Percentiles rank a stretch among this genome's conserved stretches.
Conservation (phyloP, 1,140 invertebrate genomes). For the Sinonovacula constricta region DNA sequence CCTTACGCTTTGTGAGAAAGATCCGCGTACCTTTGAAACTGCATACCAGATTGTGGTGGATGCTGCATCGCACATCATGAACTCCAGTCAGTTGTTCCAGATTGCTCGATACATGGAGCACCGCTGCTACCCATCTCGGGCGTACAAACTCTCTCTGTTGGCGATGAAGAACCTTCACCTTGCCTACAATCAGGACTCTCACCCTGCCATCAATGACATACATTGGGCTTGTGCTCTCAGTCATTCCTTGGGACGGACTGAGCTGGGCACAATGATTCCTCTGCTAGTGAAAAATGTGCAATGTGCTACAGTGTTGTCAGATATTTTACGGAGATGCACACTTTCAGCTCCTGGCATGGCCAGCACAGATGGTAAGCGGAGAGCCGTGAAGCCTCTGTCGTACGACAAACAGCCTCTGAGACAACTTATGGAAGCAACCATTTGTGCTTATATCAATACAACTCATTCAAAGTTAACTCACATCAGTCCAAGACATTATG, state of each 20-base stretch:
- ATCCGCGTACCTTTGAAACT: constrained; percentile 88
- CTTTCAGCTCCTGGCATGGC: constrained; percentile 85
- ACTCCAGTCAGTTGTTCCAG: constrained; percentile 89
- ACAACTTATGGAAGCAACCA: constrained; percentile 87
- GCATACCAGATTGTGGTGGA: constrained; percentile 92
- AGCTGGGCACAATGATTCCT: constrained; percentile 88
- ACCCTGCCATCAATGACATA: constrained; percentile 91
- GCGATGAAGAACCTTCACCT: constrained; percentile 91
- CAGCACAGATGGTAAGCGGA: constrained; percentile 77
- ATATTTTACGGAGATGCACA: constrained; percentile 89
- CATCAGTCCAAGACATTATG: constrained; percentile 91
- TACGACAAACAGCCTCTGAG: constrained; percentile 86
- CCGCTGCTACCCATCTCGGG: constrained; percentile 87
- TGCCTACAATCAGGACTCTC: constrained; percentile 91
- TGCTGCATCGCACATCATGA: constrained; percentile 87
- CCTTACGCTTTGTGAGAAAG: constrained; percentile 90
- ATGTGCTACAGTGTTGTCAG: constrained; percentile 90
- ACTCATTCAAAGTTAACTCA: constrained; percentile 90
- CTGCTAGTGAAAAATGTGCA: constrained; percentile 91
- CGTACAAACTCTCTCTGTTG: constrained; percentile 89
- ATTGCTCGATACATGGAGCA: constrained; percentile 93
- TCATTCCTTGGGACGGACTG: constrained; percentile 88
- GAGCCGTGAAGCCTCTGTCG: constrained; percentile 82
- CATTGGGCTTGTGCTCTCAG: constrained; percentile 91
- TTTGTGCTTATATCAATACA: constrained; percentile 90